Conservation (phyloP, 2,797 vertebrate genomes). For the Thamnophis elegans region DNA sequence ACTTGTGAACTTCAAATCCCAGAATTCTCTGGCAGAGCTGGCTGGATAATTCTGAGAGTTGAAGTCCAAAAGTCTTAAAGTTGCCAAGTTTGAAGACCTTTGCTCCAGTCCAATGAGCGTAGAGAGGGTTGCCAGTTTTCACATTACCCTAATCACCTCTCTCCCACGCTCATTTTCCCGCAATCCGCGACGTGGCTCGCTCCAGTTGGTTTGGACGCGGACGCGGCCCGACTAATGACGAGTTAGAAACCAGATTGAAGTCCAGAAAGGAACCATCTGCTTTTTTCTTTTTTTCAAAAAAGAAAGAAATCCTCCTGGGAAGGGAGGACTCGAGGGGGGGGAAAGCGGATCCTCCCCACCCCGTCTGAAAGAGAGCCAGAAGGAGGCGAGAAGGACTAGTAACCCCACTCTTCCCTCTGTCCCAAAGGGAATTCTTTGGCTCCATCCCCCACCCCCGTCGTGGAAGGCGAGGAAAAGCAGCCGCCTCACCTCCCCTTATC, state of each 20-base stretch:
- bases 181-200: slow-evolving; percentile 40
- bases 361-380: not conserved
- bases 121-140: not conserved
- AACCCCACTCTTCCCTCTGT: not conserved
- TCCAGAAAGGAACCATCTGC: slow-evolving; percentile 57
- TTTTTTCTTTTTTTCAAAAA: not conserved
- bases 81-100: no score
- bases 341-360: no score
- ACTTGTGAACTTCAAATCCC: no score
- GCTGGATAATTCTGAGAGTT: no score
- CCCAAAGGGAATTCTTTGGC: not conserved
- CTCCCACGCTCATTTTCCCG: slow-evolving; percentile 46
- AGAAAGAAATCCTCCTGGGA: not conserved
- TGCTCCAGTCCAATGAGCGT: not conserved
- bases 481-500: not conserved
- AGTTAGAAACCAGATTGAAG: slow-evolving; percentile 43
- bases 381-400: not conserved
- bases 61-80: no score
- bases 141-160: not conserved
- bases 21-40: no score
- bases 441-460: no score
- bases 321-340: no score
- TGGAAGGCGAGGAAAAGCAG: not conserved
- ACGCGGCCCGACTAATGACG: slow-evolving; percentile 21
- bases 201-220: slow-evolving; percentile 32